Percentiles rank a stretch among this genome's conserved stretches.
phyloP scores from a whole-genome alignment of 2,888 invertebrate genomes.

The Acrobasis consociella region DNA sequence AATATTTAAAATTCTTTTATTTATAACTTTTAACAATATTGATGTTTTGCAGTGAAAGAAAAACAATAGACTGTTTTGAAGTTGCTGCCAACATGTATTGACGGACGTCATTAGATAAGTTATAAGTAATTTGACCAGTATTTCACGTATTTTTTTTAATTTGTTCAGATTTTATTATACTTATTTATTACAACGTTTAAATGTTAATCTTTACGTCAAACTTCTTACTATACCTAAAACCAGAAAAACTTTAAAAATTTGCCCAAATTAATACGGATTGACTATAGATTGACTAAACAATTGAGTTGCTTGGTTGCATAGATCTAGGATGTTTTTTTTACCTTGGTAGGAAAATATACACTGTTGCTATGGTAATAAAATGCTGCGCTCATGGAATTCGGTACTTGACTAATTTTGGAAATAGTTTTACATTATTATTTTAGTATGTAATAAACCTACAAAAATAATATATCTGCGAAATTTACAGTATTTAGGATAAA shows the following conservation, averaged over 20 bases:
- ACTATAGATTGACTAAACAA: neutral
- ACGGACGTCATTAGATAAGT: neutral
- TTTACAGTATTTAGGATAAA: no score
- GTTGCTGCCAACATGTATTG: slow-evolving; percentile 16
- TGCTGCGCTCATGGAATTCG: neutral
- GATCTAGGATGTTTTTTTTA: no score
- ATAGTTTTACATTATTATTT: no score
- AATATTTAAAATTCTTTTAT: neutral
- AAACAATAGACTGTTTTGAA: slow-evolving; percentile 35
- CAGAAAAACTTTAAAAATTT: neutral
- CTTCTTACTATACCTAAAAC: no score
- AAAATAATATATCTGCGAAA: no score
- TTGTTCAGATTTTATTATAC: neutral
- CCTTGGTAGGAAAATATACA: neutral
- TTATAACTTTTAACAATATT: neutral
- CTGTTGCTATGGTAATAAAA: neutral
- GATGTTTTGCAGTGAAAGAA: slow-evolving; percentile 36
- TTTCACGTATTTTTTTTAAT: neutral
- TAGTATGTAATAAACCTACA: no score
- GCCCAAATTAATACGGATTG: neutral
- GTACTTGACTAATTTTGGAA: no score
- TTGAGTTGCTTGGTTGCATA: neutral
- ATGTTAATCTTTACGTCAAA: no score
- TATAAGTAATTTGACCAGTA: neutral
- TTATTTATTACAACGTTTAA: neutral